Evolutionary conservation across 2,113 vertebrate species (phyloP).

Genomic region (Butorides virescens): DNA sequence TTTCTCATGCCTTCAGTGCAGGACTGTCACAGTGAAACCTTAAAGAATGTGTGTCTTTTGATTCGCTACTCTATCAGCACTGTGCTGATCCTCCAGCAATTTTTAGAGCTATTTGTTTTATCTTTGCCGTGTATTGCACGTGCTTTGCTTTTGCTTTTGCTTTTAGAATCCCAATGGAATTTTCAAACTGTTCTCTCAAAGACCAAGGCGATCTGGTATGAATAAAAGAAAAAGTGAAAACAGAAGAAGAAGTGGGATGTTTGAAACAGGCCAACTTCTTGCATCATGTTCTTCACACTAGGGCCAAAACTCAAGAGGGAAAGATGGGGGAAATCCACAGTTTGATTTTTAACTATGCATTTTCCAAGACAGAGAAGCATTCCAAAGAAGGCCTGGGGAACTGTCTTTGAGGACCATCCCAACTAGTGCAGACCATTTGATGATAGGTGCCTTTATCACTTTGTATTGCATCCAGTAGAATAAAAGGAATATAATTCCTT

Average conservation of each 20-base stretch:
- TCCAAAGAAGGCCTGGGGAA: background rate
- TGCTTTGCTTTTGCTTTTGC: background rate
- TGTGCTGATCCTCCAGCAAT: background rate
- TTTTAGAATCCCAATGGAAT: background rate
- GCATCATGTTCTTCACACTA: background rate
- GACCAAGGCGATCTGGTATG: background rate
- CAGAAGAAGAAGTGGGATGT: background rate
- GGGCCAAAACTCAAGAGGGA: background rate
- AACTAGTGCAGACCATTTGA: background rate
- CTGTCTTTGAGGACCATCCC: background rate
- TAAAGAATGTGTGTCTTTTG: background rate
- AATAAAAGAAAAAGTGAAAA: background rate
- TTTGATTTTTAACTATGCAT: background rate
- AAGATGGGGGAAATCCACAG: background rate
- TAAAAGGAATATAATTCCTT: background rate
- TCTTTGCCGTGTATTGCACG: background rate
- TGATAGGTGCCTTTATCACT: background rate
- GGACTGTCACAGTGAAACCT: background rate
- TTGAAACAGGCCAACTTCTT: background rate
- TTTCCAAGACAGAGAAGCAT: background rate
- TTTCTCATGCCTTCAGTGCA: conserved; percentile 12
- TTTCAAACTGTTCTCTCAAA: background rate
- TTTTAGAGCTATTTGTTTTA: conserved; percentile 4
- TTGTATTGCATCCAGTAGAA: background rate
- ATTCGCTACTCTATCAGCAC: background rate